Evolutionary conservation across 2,797 vertebrate species (phyloP).

Genomic region (Tauraco hartlaubi): DNA sequence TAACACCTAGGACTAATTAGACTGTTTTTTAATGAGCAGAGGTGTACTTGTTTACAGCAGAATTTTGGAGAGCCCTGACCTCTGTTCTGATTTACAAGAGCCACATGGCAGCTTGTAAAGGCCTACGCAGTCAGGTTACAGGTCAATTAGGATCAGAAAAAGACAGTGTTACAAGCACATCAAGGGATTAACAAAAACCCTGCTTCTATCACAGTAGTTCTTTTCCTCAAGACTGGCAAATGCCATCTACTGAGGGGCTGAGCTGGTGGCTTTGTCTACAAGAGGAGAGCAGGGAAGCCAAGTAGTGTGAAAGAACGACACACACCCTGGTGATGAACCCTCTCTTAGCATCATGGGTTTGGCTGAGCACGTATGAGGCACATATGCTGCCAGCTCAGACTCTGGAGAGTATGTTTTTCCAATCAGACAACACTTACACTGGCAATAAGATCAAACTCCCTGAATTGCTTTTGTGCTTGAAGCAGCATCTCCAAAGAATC

Average conservation of each 20-base stretch:
- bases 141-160: neutral
- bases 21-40: neutral
- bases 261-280: neutral
- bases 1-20: neutral
- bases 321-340: neutral
- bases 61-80: neutral
- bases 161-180: neutral
- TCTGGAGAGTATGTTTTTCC: neutral
- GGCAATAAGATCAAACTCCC: slow-evolving; percentile 86
- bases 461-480: slow-evolving; percentile 84
- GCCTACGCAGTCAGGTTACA: neutral
- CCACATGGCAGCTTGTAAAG: neutral
- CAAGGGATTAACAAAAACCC: neutral
- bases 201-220: neutral
- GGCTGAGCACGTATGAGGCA: neutral
- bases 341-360: neutral
- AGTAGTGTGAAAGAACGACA: neutral
- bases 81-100: neutral
- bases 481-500: slow-evolving; percentile 88
- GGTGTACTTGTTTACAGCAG: neutral
- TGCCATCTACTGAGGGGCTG: neutral
- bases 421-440: slow-evolving; percentile 48
- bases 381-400: neutral
- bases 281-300: neutral
- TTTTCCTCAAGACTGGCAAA: neutral